Base-by-base conservation (phyloP, 1,140 invertebrate genomes). In the Pseudachorutes palmiensis region DNA sequence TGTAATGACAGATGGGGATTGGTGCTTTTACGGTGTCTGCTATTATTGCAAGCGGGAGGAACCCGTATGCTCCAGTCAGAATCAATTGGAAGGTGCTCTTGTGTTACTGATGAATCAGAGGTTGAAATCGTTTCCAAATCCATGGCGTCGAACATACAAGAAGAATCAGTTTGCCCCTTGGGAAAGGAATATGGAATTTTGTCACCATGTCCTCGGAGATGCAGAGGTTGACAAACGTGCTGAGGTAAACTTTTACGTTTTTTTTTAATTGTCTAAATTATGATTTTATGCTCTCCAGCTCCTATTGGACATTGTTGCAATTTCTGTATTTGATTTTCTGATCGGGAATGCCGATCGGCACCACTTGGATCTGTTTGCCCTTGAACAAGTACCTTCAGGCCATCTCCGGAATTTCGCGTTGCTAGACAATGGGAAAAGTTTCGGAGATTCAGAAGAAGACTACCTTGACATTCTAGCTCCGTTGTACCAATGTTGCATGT, bases 261-360 rank as follows among this genome's bases (percentile, higher is more conserved):
- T n/a, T n/a, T n/a, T n/a, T n/a, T n/a, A n/a, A n/a, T n/a, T n/a
- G n/a, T n/a, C n/a, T n/a, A n/a, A n/a, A n/a, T n/a, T n/a, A n/a
- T n/a, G n/a, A n/a, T n/a, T n/a, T n/a, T n/a, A n/a, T n/a, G n/a
- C n/a, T 16, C 9, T 61, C 9, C 69, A 84, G 85, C 62, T 95
- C 91, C 92, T 97, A 30, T 79, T 94, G 59, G 92, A 97, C 79
- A 81, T 97, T 45, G 83, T 96, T 63, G 93, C 96, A 78, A 85
- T 87, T 19, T 81, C 90, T 1, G 86, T 96, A 69, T 94, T 97
- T 77, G 94, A 97, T 80, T 97, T 93, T 79, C 80, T 97, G 1
- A 88, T 95, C 77, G 91, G 92, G 77, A 97, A 97, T 81, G 94
- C 92, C 1, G 94, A 97, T 79, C 81, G 94, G 22, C 93, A 97